phyloP scores from a whole-genome alignment of 2,113 vertebrate species.

The Pterocles gutturalis region DNA sequence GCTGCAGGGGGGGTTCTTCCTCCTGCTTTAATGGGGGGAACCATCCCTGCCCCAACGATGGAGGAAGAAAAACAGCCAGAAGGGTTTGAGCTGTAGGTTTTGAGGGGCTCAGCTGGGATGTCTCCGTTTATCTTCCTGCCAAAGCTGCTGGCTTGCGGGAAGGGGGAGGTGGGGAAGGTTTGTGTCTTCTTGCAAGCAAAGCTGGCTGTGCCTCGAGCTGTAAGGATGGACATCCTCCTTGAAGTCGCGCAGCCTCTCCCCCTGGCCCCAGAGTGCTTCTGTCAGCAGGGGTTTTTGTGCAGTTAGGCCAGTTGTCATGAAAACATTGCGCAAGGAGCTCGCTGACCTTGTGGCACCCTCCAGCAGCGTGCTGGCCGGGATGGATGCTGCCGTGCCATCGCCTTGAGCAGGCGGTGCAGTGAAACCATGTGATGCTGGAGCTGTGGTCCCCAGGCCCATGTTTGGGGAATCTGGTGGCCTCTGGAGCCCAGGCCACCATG shows the following conservation, averaged over 20 bases:
- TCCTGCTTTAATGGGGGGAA: background rate
- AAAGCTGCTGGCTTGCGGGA: background rate
- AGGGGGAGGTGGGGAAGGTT: background rate
- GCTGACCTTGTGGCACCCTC: background rate
- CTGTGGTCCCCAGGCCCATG: accelerated
- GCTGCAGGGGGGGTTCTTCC: background rate
- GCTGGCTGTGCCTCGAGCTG: background rate
- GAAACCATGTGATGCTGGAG: background rate
- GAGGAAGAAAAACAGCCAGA: background rate
- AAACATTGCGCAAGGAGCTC: background rate
- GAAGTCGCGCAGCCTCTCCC: background rate
- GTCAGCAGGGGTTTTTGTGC: background rate
- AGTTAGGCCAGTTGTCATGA: background rate
- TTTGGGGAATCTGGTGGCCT: background rate
- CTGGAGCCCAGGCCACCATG: background rate
- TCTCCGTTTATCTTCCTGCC: background rate
- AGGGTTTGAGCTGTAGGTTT: background rate
- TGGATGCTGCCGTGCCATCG: background rate
- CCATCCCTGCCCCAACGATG: no score
- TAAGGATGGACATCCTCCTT: background rate
- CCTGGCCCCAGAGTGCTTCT: background rate
- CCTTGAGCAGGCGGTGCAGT: background rate
- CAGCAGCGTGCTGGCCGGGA: background rate
- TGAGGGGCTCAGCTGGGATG: background rate
- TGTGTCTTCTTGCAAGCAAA: background rate